Conservation (phyloP, 1,140 invertebrate genomes). For the Drosophila micromelanica region DNA sequence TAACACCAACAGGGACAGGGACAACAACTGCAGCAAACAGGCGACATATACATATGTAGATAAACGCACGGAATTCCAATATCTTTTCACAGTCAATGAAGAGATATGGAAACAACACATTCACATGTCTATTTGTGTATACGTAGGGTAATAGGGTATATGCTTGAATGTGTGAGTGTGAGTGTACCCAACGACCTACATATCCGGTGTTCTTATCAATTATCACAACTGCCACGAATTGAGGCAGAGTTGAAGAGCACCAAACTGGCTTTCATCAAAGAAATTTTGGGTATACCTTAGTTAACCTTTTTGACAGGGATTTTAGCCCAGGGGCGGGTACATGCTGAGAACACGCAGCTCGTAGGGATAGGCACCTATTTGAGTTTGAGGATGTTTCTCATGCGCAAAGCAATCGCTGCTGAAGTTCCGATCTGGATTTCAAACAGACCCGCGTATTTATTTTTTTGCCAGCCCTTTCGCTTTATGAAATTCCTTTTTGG, state of each 20-base stretch:
- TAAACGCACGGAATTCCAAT: slow-evolving; percentile 36
- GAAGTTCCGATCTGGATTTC: background rate
- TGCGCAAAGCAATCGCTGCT: slow-evolving; percentile 1
- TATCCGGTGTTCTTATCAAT: slow-evolving; percentile 43
- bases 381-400: background rate
- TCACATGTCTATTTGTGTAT: background rate
- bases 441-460: background rate
- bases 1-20: slow-evolving; percentile 2
- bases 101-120: background rate
- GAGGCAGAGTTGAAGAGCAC: background rate
- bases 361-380: no score
- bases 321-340: no score
- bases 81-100: slow-evolving; percentile 13
- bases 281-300: background rate
- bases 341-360: no score
- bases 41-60: slow-evolving; percentile 24
- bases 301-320: background rate
- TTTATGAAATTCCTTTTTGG: slow-evolving; percentile 23
- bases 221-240: slow-evolving; percentile 19
- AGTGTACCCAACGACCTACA: slow-evolving; percentile 27
- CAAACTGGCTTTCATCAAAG: background rate
- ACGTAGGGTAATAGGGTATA: background rate
- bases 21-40: background rate
- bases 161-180: background rate
- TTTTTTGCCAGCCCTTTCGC: slow-evolving; percentile 5